Conservation (phyloP, 2,888 invertebrate genomes). For the Lumbricus terrestris region DNA sequence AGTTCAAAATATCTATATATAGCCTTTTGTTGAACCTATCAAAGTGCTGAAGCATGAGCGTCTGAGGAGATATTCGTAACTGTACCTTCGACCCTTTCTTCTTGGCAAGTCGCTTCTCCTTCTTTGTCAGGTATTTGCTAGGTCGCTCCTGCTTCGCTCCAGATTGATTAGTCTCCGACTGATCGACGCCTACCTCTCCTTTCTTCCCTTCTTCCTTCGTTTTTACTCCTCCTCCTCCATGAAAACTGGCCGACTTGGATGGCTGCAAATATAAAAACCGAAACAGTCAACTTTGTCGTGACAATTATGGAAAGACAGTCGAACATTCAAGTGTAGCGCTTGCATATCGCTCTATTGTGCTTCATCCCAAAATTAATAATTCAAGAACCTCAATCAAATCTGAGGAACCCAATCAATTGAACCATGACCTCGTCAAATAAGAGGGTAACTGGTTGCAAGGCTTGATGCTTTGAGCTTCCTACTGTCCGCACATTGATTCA, state of each 20-base stretch:
- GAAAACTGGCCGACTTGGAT: neutral
- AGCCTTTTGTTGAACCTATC: neutral
- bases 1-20: neutral
- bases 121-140: constrained; percentile 53
- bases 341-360: too few relatives aligned
- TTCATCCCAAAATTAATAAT: too few relatives aligned
- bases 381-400: neutral
- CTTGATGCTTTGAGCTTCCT: neutral
- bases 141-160: constrained; percentile 13
- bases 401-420: neutral
- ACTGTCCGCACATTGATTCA: too few relatives aligned
- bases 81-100: constrained; percentile 23
- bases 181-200: neutral
- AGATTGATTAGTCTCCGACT: neutral
- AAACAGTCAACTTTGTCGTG: neutral
- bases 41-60: neutral
- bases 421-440: neutral
- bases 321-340: neutral
- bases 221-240: neutral
- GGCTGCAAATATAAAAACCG: neutral
- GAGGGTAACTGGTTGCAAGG: neutral
- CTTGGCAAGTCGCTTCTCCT: constrained; percentile 48
- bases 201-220: neutral
- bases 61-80: constrained; percentile 23
- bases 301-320: neutral